Conservation (phyloP, 2,888 invertebrate genomes). For the Vanessa cardui region DNA sequence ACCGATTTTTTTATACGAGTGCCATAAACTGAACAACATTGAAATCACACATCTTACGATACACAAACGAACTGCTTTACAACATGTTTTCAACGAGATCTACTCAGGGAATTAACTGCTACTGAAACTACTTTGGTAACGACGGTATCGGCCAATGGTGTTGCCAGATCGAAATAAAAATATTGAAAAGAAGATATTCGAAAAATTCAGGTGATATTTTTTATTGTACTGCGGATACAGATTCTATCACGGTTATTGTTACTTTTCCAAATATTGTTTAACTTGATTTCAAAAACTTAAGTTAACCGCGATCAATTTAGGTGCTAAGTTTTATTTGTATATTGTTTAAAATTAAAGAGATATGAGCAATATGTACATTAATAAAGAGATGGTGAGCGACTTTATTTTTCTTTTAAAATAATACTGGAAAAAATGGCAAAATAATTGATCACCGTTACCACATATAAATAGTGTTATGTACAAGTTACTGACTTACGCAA, state of each 20-base stretch:
- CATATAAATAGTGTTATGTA: background rate
- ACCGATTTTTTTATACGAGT: conserved; percentile 4
- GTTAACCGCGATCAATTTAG: background rate
- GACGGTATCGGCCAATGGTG: background rate
- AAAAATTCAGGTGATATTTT: background rate
- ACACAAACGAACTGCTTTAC: background rate
- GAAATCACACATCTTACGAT: too few species aligned
- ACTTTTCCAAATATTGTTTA: conserved; percentile 1
- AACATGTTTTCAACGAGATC: background rate
- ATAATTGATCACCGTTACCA: background rate
- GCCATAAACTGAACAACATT: conserved; percentile 3
- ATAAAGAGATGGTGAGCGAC: too few species aligned
- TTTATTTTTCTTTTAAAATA: too few species aligned
- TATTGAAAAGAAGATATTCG: background rate
- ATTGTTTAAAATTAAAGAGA: background rate
- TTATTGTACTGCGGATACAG: background rate
- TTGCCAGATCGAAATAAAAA: background rate
- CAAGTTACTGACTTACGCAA: background rate
- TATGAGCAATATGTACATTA: too few species aligned
- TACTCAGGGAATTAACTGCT: conserved; percentile 10
- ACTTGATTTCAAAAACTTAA: background rate
- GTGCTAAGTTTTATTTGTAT: conserved; percentile 5
- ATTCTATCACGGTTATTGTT: background rate
- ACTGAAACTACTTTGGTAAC: background rate
- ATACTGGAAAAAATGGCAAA: background rate